These are phyloP conservation scores for Heliconius aoede DNA, from an alignment of 2,888 invertebrate species.

Conservation along the genomic window DNA sequence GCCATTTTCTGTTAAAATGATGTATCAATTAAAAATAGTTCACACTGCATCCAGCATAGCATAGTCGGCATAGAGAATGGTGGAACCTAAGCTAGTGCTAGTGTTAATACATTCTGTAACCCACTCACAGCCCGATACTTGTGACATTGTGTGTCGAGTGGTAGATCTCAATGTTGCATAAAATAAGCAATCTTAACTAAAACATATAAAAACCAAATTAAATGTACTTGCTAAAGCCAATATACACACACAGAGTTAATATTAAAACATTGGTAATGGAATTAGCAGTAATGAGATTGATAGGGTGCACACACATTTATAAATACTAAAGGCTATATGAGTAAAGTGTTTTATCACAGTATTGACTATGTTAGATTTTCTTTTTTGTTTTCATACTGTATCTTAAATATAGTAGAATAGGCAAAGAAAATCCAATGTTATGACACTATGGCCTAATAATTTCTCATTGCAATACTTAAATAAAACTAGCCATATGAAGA, in stretches of 20 bases:
- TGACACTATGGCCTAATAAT: no score
- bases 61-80: not conserved
- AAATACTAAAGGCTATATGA: not conserved
- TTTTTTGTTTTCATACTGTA: no score
- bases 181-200: no score
- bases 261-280: constrained; percentile 9
- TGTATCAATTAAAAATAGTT: not conserved
- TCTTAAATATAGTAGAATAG: no score
- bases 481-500: no score
- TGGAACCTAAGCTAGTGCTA: no score
- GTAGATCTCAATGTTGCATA: no score
- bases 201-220: not conserved
- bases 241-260: not conserved
- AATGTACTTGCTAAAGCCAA: not conserved
- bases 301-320: not conserved
- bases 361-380: not conserved
- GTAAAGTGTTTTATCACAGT: not conserved
- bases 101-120: no score
- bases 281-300: constrained; percentile 21
- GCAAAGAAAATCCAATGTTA: no score
- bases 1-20: constrained; percentile 64
- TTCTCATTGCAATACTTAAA: no score
- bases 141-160: no score
- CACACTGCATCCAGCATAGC: not conserved
- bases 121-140: no score